A percentile compares a stretch with the other conserved stretches of the same genome.
These are phyloP conservation scores for Allobates femoralis DNA, from an alignment of 2,797 vertebrate genomes.

Conservation along the genomic window DNA sequence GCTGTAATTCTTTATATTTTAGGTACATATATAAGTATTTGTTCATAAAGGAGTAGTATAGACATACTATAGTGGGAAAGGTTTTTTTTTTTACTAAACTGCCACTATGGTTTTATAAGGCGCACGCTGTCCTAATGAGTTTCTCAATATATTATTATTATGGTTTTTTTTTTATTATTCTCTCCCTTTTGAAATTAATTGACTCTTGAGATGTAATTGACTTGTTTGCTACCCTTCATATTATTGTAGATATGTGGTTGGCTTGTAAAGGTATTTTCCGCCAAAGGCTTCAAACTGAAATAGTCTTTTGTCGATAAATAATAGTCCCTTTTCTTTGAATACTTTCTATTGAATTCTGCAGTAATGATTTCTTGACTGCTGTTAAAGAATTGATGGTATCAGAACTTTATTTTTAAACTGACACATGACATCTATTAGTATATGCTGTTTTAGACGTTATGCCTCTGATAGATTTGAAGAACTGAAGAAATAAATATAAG, in stretches of 20 bases:
- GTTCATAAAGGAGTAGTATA: too few species aligned
- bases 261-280: conserved; percentile 5
- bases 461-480: conserved; percentile 3
- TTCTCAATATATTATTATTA: neutral
- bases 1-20: neutral
- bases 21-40: too few species aligned
- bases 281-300: neutral
- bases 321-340: conserved; percentile 20
- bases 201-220: conserved; percentile 6
- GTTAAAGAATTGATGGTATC: conserved; percentile 30
- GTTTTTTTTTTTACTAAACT: neutral
- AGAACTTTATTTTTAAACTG: conserved; percentile 41
- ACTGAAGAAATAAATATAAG: conserved; percentile 19
- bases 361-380: conserved; percentile 53
- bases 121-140: neutral
- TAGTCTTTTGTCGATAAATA: conserved; percentile 32
- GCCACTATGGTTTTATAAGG: neutral
- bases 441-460: conserved; percentile 4
- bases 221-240: conserved; percentile 8
- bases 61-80: neutral
- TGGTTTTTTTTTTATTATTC: neutral
- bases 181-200: neutral
- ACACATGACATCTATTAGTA: conserved; percentile 57
- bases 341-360: conserved; percentile 38
- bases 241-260: conserved; percentile 22